A percentile compares a stretch with the other conserved stretches of the same genome.
These are phyloP conservation scores for Busseola fusca DNA, from an alignment of 2,888 invertebrate species.

Conservation along the genomic window DNA sequence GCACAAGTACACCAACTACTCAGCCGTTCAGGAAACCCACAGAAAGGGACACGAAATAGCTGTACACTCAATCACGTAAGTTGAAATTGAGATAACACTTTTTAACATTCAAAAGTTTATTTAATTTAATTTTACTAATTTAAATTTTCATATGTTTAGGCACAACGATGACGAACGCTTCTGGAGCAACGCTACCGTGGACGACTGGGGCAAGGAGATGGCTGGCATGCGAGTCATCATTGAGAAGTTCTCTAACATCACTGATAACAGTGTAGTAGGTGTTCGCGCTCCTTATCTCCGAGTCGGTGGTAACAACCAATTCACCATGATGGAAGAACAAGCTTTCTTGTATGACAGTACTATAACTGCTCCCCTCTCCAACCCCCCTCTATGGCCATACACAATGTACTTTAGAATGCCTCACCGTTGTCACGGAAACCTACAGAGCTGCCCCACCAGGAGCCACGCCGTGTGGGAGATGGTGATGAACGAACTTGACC, in stretches of 20 bases:
- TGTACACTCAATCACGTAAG: constrained; percentile 97
- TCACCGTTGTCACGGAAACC: constrained; percentile 97
- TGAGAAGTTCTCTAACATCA: constrained; percentile 96
- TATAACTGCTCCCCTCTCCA: constrained; percentile 96
- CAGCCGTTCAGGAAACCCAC: constrained; percentile 96
- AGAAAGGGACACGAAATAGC: constrained; percentile 98
- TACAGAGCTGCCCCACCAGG: constrained; percentile 96
- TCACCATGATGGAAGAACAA: constrained; percentile 99
- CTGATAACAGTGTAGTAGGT: constrained; percentile 97
- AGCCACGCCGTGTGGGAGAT: constrained; percentile 98
- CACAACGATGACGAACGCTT: constrained; percentile 97
- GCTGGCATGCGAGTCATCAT: constrained; percentile 97
- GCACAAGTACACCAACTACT: constrained; percentile 98
- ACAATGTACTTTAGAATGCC: constrained; percentile 99
- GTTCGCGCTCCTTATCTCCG: constrained; percentile 96
- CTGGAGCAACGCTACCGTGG: constrained; percentile 97
- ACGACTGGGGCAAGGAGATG: constrained; percentile 98
- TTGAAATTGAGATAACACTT: constrained; percentile 15
- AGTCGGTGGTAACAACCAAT: constrained; percentile 98
- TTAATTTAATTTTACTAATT: constrained; percentile 8
- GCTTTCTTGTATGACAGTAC: constrained; percentile 98
- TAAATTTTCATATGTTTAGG: constrained; percentile 77
- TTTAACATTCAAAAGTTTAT: background rate
- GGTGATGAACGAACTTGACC: constrained; percentile 98
- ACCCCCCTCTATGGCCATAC: constrained; percentile 99